phyloP scores from a whole-genome alignment of 2,113 vertebrate species.

The Pseudolaguvia tuberculata region DNA sequence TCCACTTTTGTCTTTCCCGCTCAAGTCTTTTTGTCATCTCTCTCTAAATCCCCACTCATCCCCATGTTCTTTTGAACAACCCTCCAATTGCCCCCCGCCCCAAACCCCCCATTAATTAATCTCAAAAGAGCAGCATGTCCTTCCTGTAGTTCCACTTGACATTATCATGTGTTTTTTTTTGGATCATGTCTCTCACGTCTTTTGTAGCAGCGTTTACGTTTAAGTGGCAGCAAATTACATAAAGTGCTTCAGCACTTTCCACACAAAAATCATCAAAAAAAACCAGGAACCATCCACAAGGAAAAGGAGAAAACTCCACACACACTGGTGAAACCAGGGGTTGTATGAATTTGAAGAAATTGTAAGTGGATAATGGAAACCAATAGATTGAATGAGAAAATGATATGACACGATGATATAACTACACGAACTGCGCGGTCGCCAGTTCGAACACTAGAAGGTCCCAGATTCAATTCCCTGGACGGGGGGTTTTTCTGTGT shows the following conservation, averaged over 20 bases:
- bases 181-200: slow-evolving; percentile 12
- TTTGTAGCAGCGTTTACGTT: slow-evolving; percentile 19
- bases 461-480: too few species aligned
- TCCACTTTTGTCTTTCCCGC: background rate
- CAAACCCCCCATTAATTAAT: slow-evolving; percentile 5
- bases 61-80: background rate
- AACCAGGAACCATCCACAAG: background rate
- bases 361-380: background rate
- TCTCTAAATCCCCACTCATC: background rate
- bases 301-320: background rate
- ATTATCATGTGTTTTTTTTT: slow-evolving; percentile 38
- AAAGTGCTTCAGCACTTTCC: background rate
- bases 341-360: background rate
- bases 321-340: background rate
- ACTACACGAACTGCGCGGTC: too few species aligned
- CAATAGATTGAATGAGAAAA: too few species aligned
- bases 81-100: background rate
- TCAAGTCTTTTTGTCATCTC: background rate
- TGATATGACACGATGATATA: too few species aligned
- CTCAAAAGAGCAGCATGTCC: slow-evolving; percentile 21
- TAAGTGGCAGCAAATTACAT: slow-evolving; percentile 45
- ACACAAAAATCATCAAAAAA: background rate
- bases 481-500: too few species aligned
- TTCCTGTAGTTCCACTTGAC: slow-evolving; percentile 39
- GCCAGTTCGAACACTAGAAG: too few species aligned